Percentiles rank a stretch among this genome's conserved stretches.
phyloP scores from a whole-genome alignment of 2,113 vertebrate genomes.

The Micronycteris hirsuta region DNA sequence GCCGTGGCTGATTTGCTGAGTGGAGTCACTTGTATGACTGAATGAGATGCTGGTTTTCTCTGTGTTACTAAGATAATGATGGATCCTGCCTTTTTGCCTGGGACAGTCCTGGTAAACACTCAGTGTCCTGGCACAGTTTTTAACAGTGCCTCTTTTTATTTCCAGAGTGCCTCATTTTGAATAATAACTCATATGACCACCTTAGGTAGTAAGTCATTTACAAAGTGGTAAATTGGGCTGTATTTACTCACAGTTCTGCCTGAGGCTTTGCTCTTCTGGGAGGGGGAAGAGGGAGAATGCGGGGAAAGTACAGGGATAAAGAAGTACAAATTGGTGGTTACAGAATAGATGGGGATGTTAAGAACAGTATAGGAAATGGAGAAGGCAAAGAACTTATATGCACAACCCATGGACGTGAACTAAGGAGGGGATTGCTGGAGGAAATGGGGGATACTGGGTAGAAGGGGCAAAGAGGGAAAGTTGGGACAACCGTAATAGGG shows the following conservation, averaged over 20 bases:
- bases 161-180: not conserved
- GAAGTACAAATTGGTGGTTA: too few species aligned
- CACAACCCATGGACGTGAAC: too few species aligned
- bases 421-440: too few species aligned
- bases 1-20: not conserved
- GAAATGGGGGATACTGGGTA: too few species aligned
- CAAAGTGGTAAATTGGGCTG: not conserved
- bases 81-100: not conserved
- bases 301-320: too few species aligned
- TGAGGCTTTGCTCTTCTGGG: not conserved
- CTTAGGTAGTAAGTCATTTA: not conserved
- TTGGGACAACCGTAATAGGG: too few species aligned
- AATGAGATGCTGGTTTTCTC: not conserved
- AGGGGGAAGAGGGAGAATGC: not conserved
- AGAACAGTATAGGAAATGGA: too few species aligned
- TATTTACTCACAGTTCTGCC: not conserved
- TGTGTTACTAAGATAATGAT: not conserved
- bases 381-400: too few species aligned
- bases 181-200: not conserved
- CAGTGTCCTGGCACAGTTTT: not conserved
- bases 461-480: too few species aligned
- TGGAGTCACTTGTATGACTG: not conserved
- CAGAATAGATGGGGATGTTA: too few species aligned
- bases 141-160: slow-evolving; percentile 4
- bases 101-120: not conserved